phyloP scores from a whole-genome alignment of 2,888 invertebrate genomes.

The Lepidocyrtinus sp. region DNA sequence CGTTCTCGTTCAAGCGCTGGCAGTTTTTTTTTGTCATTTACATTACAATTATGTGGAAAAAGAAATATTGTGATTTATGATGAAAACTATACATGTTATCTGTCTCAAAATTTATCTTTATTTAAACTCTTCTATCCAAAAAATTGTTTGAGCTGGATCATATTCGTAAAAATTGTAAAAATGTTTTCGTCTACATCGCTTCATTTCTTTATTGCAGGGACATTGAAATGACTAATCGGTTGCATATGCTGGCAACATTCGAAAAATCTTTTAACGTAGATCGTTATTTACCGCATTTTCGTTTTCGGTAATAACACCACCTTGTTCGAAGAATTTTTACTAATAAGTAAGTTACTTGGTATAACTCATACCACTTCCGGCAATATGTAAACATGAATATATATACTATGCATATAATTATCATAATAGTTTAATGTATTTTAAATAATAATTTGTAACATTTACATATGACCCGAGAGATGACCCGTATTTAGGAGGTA shows the following conservation, averaged over 20 bases:
- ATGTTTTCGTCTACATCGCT: not conserved
- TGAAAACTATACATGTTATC: no score
- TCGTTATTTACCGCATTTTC: slow-evolving; percentile 47
- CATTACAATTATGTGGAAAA: no score
- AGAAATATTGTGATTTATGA: no score
- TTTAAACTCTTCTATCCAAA: not conserved
- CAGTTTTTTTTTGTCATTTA: slow-evolving; percentile 53
- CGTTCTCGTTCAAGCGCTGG: slow-evolving; percentile 36
- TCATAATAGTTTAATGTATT: not conserved
- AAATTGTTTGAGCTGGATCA: no score
- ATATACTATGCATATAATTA: slow-evolving; percentile 25
- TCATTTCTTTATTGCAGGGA: not conserved
- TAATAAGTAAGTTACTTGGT: slow-evolving; percentile 20
- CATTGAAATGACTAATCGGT: not conserved
- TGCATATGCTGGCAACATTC: not conserved
- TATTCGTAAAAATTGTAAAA: no score
- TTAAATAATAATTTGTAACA: slow-evolving; percentile 13
- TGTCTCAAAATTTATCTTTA: slow-evolving; percentile 4
- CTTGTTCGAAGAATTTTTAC: no score
- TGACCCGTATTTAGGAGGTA: no score
- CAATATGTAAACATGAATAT: slow-evolving; percentile 1
- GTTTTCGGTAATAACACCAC: no score
- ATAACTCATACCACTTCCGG: not conserved
- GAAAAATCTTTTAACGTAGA: slow-evolving; percentile 42
- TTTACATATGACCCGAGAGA: no score